Base-by-base conservation (phyloP, 92 coral and sea anemone genomes). In the Epizoanthus ramosus region DNA sequence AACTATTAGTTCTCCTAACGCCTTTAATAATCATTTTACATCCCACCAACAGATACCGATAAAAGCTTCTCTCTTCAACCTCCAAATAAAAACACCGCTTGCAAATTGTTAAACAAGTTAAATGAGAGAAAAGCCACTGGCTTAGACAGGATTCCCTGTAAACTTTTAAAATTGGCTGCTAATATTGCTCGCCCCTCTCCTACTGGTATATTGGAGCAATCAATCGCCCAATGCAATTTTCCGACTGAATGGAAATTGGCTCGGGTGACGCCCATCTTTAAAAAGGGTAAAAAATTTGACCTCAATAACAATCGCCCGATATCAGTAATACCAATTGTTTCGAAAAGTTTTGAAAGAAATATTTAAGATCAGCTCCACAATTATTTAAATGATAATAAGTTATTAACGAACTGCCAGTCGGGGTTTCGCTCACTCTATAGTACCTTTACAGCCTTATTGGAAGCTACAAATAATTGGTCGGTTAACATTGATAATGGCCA, bases 201-300 rank as follows among this genome's bases (percentile, higher is more conserved):
- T n/a, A 75, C 87, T 12, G 12, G n/a, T 7, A 82, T 83, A 8
- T 75, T 87, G 24, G 81, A 84, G 31, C 63, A 67, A 79, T 90
- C 86, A 23, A 45, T 89, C 33, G 23, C 52, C 12, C 23, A 63
- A 45, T 87, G 87, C 58, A 86, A 57, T 61, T 86, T 75, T 61
- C 87, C 92, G 37, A 67, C 22, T 37, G 87, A 90, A 39, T 67
- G 86, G 85, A 85, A 88, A 72, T 56, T 85, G 5, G 83, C 92
- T 4, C 53, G 31, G 53, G 86, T 87, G 6, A 71, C 90, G 25
- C 90, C 90, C 6, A 67, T 87, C 28, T 56, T 22, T 35, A 84
- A 84, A 57, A 64, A 63, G 10, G 83, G 83, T n/a, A 7, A 50
- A 12, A 74, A 59, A 53, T 22, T 79, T 19, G 79, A 87, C 68